Evolutionary conservation across 92 coral and sea anemone genomes (phyloP).

Genomic region (Porites lobata): DNA sequence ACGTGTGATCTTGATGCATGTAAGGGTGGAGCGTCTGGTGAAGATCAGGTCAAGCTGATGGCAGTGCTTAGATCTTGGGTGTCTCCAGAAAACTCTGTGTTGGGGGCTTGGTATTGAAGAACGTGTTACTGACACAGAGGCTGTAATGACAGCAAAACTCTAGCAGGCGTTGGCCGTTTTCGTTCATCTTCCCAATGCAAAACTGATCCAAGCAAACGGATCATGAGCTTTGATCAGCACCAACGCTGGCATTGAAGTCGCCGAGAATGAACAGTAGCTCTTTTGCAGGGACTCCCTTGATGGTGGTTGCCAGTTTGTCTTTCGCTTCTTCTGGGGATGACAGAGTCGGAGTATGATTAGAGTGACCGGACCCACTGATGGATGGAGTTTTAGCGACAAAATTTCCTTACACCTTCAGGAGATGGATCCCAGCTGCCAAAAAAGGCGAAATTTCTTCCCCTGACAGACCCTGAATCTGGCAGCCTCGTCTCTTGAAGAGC

Average conservation of each 20-base stretch:
- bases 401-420: slow-evolving; percentile 14
- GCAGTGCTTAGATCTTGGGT: slow-evolving; percentile 49
- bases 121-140: slow-evolving; percentile 43
- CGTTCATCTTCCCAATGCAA: slow-evolving; percentile 49
- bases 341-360: slow-evolving; percentile 35
- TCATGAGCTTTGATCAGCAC: slow-evolving; percentile 29
- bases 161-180: slow-evolving; percentile 57
- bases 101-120: slow-evolving; percentile 22
- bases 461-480: slow-evolving; percentile 25
- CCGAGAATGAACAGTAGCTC: slow-evolving; percentile 38
- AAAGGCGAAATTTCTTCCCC: slow-evolving; percentile 48
- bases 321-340: slow-evolving; percentile 30
- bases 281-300: slow-evolving; percentile 4
- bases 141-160: slow-evolving; percentile 43
- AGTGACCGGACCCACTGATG: slow-evolving; percentile 7
- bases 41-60: slow-evolving; percentile 33
- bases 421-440: slow-evolving; percentile 41
- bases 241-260: slow-evolving; percentile 63
- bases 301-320: slow-evolving; percentile 11
- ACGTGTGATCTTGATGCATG: slow-evolving; percentile 35
- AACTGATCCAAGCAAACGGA: slow-evolving; percentile 38
- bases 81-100: slow-evolving; percentile 49
- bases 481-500: slow-evolving; percentile 65
- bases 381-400: slow-evolving; percentile 25
- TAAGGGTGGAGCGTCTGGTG: slow-evolving; percentile 11